Evolutionary conservation across 2,797 vertebrate genomes (phyloP).

Genomic region (Sebastolobus alascanus): DNA sequence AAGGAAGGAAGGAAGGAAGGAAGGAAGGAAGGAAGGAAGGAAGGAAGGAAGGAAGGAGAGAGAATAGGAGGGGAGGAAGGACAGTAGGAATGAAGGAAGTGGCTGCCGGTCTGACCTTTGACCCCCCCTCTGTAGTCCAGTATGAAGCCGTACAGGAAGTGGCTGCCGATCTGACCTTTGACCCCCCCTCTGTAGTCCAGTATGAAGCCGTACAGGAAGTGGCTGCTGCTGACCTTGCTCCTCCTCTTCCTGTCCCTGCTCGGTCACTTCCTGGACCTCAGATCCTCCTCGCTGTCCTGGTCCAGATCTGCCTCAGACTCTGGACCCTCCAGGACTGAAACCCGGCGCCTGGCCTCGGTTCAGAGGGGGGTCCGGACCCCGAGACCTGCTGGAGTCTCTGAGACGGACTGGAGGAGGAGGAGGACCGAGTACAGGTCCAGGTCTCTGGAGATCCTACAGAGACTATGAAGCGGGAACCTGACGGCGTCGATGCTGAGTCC

Average conservation of each 20-base stretch:
- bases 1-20: no score
- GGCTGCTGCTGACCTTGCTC: constrained; percentile 14
- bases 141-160: constrained; percentile 23
- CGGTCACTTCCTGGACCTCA: constrained; percentile 30
- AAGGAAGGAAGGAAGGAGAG: no score
- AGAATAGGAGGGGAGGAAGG: no score
- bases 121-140: not conserved
- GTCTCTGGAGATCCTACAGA: constrained; percentile 29
- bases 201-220: constrained; percentile 23
- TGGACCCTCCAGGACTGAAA: not conserved
- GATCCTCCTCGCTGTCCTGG: not conserved
- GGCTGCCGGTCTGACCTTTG: no score
- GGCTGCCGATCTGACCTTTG: no score
- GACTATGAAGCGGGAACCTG: constrained; percentile 73
- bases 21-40: no score
- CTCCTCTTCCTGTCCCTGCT: constrained; percentile 32
- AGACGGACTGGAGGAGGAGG: constrained; percentile 11
- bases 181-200: not conserved
- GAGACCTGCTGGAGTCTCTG: not conserved
- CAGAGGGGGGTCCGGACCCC: not conserved
- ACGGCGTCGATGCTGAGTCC: constrained; percentile 86
- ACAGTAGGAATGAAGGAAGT: no score
- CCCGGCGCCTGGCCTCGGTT: not conserved
- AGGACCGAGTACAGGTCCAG: not conserved
- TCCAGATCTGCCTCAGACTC: not conserved